Percentiles rank a stretch among this genome's conserved stretches.
These are phyloP conservation scores for Agonopterix alstromeriana DNA, from an alignment of 2,888 invertebrate species.

Conservation along the genomic window DNA sequence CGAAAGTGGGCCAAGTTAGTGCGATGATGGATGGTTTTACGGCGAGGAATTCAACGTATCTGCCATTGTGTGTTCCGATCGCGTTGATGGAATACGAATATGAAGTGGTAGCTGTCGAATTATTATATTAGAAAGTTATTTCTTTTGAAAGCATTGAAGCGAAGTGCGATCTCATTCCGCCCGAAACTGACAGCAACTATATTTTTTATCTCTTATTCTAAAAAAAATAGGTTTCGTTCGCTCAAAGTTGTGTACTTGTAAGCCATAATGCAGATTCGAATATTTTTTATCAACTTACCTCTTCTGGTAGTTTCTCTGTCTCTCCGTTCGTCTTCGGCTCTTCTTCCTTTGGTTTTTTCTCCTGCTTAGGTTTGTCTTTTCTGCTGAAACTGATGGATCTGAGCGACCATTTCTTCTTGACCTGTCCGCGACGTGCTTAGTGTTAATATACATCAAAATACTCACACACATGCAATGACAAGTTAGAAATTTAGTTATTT, in stretches of 20 bases:
- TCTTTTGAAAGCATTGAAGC: conserved; percentile 20
- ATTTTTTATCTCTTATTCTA: not conserved
- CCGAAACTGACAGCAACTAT: conserved; percentile 6
- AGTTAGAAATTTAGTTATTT: not conserved
- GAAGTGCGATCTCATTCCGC: conserved; percentile 16
- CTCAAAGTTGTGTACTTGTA: not conserved
- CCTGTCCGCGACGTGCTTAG: conserved; percentile 57
- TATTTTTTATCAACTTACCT: conserved; percentile 63
- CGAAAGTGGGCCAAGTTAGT: conserved; percentile 39
- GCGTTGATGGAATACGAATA: conserved; percentile 37
- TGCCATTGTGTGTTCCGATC: conserved; percentile 24
- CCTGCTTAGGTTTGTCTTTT: conserved; percentile 91
- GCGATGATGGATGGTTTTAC: conserved; percentile 30
- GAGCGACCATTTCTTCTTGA: conserved; percentile 94
- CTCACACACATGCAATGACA: conserved; percentile 31
- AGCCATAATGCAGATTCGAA: not conserved
- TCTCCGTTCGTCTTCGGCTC: conserved; percentile 78
- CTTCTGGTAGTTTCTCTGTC: conserved; percentile 79
- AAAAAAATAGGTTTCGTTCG: not conserved
- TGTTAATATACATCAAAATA: conserved; percentile 32
- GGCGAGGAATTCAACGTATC: conserved; percentile 19
- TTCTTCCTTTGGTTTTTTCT: conserved; percentile 78
- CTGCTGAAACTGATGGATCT: conserved; percentile 91
- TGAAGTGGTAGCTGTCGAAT: conserved; percentile 10
- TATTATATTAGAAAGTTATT: conserved; percentile 39